Evolutionary conservation across 2,888 invertebrate species (phyloP).

Genomic region (Volucella bombylans): DNA sequence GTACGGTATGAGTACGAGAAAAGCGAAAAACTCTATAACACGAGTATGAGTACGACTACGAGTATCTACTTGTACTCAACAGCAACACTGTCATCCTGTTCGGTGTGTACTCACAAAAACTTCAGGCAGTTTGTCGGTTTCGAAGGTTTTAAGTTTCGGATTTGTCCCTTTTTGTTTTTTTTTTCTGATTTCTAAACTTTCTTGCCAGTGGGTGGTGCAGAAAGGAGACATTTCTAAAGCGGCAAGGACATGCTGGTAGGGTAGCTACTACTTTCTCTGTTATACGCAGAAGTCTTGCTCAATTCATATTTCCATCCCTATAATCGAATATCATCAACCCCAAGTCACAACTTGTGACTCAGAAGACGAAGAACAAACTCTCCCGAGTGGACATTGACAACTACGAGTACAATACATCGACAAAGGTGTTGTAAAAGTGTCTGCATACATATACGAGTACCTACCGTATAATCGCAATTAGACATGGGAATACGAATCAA

Average conservation of each 20-base stretch:
- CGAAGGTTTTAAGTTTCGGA: conserved; percentile 19
- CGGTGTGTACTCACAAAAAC: conserved; percentile 64
- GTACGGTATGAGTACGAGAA: not conserved
- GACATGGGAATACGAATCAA: conserved; percentile 37
- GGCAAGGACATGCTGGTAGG: not conserved
- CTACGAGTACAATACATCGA: too few species aligned
- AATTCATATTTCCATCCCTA: too few species aligned
- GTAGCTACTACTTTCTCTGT: conserved; percentile 40
- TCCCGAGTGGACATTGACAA: conserved; percentile 20
- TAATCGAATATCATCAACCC: not conserved
- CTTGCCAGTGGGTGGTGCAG: not conserved
- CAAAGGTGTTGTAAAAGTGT: not conserved
- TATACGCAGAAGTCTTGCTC: conserved; percentile 5
- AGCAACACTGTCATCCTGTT: conserved; percentile 47
- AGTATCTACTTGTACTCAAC: too few species aligned
- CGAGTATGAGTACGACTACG: too few species aligned
- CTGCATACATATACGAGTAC: not conserved
- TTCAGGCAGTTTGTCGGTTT: conserved; percentile 61
- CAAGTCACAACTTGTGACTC: conserved; percentile 2
- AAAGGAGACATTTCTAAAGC: conserved; percentile 9
- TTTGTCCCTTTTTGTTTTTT: conserved; percentile 31
- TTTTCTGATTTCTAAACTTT: conserved; percentile 56
- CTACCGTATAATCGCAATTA: conserved; percentile 26
- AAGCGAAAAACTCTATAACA: too few species aligned
- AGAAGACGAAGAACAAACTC: conserved; percentile 14